A percentile compares a stretch with the other conserved stretches of the same genome.
Conservation (phyloP, 2,888 invertebrate genomes). For the Campaea margaritaria region DNA sequence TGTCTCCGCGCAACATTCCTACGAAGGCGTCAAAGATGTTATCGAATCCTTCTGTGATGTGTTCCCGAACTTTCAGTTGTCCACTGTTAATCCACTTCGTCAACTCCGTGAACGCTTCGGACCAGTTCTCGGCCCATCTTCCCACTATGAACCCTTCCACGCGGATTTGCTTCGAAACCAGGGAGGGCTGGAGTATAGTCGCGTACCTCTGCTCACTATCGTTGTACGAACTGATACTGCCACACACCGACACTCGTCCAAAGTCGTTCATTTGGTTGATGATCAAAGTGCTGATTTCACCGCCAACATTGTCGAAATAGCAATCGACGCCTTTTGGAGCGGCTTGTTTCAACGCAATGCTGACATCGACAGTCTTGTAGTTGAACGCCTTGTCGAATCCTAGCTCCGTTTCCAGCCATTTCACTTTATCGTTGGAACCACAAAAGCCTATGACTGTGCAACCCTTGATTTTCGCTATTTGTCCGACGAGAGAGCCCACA, state of each 20-base stretch:
- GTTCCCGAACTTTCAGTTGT: conserved; percentile 88
- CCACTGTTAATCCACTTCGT: conserved; percentile 87
- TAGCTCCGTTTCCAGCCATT: conserved; percentile 87
- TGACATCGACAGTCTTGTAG: conserved; percentile 87
- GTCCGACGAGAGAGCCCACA: conserved; percentile 90
- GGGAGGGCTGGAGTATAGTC: conserved; percentile 74
- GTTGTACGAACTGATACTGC: conserved; percentile 69
- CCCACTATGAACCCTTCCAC: conserved; percentile 86
- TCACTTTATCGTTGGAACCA: conserved; percentile 88
- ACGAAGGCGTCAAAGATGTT: conserved; percentile 88
- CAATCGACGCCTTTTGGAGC: conserved; percentile 90
- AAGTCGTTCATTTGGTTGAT: conserved; percentile 86
- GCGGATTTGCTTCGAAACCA: conserved; percentile 75
- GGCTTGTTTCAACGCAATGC: conserved; percentile 82
- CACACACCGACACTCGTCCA: conserved; percentile 85
- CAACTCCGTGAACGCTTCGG: conserved; percentile 85
- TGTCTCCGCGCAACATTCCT: conserved; percentile 87
- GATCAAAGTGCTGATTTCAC: conserved; percentile 85
- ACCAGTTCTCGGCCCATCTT: conserved; percentile 84
- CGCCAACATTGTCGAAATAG: conserved; percentile 92
- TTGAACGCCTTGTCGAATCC: conserved; percentile 89
- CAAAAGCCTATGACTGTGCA: conserved; percentile 88
- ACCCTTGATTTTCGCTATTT: conserved; percentile 90
- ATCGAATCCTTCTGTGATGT: conserved; percentile 88
- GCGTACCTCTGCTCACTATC: conserved; percentile 60